A percentile compares a stretch with the other conserved stretches of the same genome.
Conservation (phyloP, 2,888 invertebrate genomes). For the Trachelus troglodyta region DNA sequence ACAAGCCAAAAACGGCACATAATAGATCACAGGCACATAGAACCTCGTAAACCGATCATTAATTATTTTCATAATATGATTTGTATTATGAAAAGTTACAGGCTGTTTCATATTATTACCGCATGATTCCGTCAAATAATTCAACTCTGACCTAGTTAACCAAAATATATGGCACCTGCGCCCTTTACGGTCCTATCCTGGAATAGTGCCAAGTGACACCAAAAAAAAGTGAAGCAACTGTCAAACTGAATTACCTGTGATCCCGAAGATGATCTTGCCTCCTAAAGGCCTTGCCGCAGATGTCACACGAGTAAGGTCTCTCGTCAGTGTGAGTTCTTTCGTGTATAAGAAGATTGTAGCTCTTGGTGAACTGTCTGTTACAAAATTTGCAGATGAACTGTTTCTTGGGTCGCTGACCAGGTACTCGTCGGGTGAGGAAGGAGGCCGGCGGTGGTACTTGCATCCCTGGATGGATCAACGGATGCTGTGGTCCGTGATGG, state of each 20-base stretch:
- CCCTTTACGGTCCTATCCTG: neutral
- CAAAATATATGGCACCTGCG: neutral
- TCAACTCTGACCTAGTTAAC: neutral
- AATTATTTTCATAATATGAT: neutral
- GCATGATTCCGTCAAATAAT: neutral
- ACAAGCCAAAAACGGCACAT: neutral
- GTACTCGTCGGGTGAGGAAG: slow-evolving; percentile 78
- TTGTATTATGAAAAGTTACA: neutral
- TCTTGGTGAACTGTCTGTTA: slow-evolving; percentile 96
- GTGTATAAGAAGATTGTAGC: slow-evolving; percentile 96
- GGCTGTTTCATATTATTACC: neutral
- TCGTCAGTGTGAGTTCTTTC: slow-evolving; percentile 98
- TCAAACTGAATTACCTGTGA: slow-evolving; percentile 78
- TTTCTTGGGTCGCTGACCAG: slow-evolving; percentile 90
- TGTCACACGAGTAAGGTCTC: slow-evolving; percentile 96
- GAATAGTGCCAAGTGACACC: neutral
- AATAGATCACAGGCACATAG: neutral
- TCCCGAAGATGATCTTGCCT: slow-evolving; percentile 95
- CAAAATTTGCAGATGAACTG: slow-evolving; percentile 99
- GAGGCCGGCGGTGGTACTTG: slow-evolving; percentile 59
- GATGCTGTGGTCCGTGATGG: slow-evolving; percentile 68
- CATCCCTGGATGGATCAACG: slow-evolving; percentile 41
- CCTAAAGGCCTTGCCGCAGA: slow-evolving; percentile 97
- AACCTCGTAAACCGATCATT: neutral
- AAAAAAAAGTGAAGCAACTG: neutral